Evolutionary conservation across 2,113 vertebrate species (phyloP).

Genomic region (Rafetus swinhoei): DNA sequence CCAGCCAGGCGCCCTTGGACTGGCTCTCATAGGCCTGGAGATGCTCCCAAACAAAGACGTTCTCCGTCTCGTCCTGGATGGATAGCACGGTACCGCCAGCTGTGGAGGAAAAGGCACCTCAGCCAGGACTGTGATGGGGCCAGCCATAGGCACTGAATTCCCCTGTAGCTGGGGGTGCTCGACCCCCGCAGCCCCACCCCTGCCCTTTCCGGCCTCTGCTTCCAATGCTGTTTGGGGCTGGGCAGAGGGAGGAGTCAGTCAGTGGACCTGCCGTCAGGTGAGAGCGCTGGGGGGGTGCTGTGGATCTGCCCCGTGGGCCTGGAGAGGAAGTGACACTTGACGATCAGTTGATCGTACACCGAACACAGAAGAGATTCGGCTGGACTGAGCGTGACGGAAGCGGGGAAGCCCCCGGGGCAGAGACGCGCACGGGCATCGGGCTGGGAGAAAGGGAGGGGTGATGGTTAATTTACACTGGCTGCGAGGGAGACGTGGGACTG

Average conservation of each 20-base stretch:
- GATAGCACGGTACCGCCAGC: conserved; percentile 90
- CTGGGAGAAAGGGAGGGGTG: not conserved
- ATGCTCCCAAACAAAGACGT: conserved; percentile 95
- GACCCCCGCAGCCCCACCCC: no score
- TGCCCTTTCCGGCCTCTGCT: no score
- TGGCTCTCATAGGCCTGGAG: conserved; percentile 88
- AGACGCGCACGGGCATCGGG: not conserved
- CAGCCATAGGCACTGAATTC: no score
- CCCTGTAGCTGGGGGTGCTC: no score
- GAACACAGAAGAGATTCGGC: not conserved
- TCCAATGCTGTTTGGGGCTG: no score
- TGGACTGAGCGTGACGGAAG: not conserved
- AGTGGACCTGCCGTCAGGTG: no score
- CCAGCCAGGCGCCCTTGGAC: conserved; percentile 93
- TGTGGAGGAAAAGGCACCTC: conserved; percentile 51
- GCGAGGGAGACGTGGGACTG: not conserved
- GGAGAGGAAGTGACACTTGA: not conserved
- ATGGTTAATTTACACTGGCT: not conserved
- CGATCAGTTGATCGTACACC: not conserved
- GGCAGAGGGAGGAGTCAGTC: no score
- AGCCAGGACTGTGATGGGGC: not conserved
- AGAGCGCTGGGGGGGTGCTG: no score
- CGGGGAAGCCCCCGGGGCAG: not conserved
- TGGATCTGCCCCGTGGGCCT: not conserved
- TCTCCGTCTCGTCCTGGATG: conserved; percentile 93